A percentile compares a stretch with the other conserved stretches of the same genome.
phyloP scores from a whole-genome alignment of 2,888 invertebrate species.

The Clepsis dumicolana region DNA sequence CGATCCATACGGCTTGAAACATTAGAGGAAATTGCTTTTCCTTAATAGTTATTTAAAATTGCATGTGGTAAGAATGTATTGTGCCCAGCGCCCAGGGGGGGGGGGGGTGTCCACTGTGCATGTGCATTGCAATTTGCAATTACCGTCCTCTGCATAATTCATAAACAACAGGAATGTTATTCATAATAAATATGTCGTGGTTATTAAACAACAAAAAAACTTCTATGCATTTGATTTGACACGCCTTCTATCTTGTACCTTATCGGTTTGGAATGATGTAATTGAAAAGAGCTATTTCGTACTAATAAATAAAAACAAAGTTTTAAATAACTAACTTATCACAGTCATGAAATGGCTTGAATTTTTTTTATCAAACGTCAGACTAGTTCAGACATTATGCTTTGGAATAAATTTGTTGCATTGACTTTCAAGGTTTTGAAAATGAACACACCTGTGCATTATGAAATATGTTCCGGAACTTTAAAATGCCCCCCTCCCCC shows the following conservation, averaged over 20 bases:
- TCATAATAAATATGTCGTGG: background rate
- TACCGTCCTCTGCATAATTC: background rate
- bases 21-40: conserved; percentile 6
- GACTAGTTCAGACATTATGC: no score
- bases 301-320: background rate
- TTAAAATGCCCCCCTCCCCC: no score
- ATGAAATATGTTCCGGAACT: no score
- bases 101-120: background rate
- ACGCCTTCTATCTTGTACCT: background rate
- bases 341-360: background rate
- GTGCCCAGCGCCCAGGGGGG: no score
- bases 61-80: background rate
- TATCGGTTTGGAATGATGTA: conserved; percentile 8
- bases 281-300: background rate
- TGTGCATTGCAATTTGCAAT: no score
- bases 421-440: no score
- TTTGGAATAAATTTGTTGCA: no score
- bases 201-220: background rate
- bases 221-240: conserved; percentile 5
- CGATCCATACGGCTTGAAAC: background rate
- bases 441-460: no score
- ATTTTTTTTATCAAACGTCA: background rate
- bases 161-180: background rate
- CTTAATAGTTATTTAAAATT: conserved; percentile 9
- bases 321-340: background rate